Percentiles rank a stretch among this genome's conserved stretches.
These are phyloP conservation scores for Euphydryas editha DNA, from an alignment of 2,888 invertebrate genomes.

Conservation along the genomic window DNA sequence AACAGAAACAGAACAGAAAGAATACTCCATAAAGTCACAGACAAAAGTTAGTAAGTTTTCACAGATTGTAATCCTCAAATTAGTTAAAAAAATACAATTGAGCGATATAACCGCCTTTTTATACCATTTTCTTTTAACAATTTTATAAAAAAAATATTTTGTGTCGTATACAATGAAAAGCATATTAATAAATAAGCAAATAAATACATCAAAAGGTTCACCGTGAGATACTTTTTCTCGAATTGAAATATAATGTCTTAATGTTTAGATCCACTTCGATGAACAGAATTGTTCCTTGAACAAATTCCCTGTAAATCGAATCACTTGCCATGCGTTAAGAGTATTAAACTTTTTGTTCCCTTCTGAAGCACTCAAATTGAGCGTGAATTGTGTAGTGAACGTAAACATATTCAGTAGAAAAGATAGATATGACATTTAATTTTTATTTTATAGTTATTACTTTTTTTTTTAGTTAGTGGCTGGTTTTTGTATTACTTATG, in stretches of 20 bases:
- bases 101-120: too few relatives aligned
- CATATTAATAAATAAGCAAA: too few relatives aligned
- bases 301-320: slow-evolving; percentile 18
- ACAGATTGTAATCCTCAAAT: too few relatives aligned
- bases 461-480: background rate
- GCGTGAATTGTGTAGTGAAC: slow-evolving; percentile 42
- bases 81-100: too few relatives aligned
- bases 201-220: background rate
- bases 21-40: too few relatives aligned
- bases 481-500: too few relatives aligned
- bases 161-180: background rate
- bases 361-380: slow-evolving; percentile 42
- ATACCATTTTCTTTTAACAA: too few relatives aligned
- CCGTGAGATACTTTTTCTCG: background rate
- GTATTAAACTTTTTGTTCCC: slow-evolving; percentile 41
- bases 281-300: slow-evolving; percentile 25
- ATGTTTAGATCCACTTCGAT: background rate
- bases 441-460: background rate
- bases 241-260: background rate
- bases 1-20: too few relatives aligned
- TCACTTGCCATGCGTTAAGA: slow-evolving; percentile 27
- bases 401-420: slow-evolving; percentile 18
- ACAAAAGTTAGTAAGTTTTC: too few relatives aligned
- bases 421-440: slow-evolving; percentile 19
- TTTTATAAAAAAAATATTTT: too few relatives aligned